Evolutionary conservation across 2,797 vertebrate species (phyloP).

Genomic region (Sorex maritimensis): DNA sequence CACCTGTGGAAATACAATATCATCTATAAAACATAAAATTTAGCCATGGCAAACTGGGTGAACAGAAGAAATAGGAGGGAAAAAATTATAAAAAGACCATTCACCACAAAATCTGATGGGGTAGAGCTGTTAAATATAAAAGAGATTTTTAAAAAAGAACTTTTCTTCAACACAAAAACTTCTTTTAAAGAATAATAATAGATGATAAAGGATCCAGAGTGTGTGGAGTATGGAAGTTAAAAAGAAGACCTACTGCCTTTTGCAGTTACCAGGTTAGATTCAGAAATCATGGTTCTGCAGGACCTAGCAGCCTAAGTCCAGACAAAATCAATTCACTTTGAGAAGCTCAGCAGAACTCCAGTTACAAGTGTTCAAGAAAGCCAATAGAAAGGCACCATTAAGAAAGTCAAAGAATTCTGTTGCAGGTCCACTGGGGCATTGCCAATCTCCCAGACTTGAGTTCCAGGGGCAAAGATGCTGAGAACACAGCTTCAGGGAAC

Average conservation of each 20-base stretch:
- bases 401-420: not conserved
- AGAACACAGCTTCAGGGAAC: not conserved
- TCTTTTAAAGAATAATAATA: conserved; percentile 35
- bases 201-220: not conserved
- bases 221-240: not conserved
- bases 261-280: not conserved
- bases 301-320: not conserved
- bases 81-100: not conserved
- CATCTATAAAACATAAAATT: conserved; percentile 41
- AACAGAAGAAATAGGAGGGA: conserved; percentile 14
- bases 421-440: not conserved
- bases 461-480: not conserved
- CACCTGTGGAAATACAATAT: conserved; percentile 28
- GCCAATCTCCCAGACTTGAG: not conserved
- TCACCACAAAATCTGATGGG: conserved; percentile 8
- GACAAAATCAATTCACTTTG: conserved; percentile 29
- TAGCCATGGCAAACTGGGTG: not conserved
- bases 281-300: not conserved
- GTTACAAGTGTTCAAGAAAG: conserved; percentile 36
- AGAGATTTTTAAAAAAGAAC: not conserved
- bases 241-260: not conserved
- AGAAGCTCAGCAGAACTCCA: not conserved
- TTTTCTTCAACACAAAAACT: conserved; percentile 66
- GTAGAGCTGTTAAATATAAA: not conserved
- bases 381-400: conserved; percentile 5